A percentile compares a stretch with the other conserved stretches of the same genome.
phyloP scores from a whole-genome alignment of 2,113 vertebrate genomes.

The Sphaerodactylus townsendi region DNA sequence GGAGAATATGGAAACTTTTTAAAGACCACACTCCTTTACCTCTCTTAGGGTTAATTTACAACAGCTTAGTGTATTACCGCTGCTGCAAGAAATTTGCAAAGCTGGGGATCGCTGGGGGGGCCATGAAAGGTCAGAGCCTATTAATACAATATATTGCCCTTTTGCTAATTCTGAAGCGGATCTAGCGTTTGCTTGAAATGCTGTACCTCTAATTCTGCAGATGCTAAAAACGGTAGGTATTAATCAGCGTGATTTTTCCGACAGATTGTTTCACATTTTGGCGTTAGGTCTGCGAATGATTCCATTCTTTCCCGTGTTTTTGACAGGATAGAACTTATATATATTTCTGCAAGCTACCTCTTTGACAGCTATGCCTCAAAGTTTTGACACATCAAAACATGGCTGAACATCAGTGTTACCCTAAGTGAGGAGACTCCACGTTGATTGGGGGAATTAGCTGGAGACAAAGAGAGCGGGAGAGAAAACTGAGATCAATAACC shows the following conservation, averaged over 20 bases:
- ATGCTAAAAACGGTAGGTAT: slow-evolving; percentile 29
- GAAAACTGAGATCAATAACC: no score
- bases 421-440: no score
- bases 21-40: slow-evolving; percentile 28
- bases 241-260: slow-evolving; percentile 32
- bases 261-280: slow-evolving; percentile 32
- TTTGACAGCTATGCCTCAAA: slow-evolving; percentile 38
- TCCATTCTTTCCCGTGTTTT: slow-evolving; percentile 22
- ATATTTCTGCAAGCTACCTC: slow-evolving; percentile 35
- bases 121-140: slow-evolving; percentile 15
- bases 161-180: slow-evolving; percentile 19
- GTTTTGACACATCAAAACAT: slow-evolving; percentile 8
- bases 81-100: slow-evolving; percentile 8
- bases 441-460: no score
- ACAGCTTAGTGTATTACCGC: not conserved
- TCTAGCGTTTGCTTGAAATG: not conserved
- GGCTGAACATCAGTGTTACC: no score
- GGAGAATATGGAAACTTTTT: slow-evolving; percentile 7
- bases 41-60: slow-evolving; percentile 30
- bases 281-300: slow-evolving; percentile 10
- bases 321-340: slow-evolving; percentile 14
- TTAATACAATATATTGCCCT: slow-evolving; percentile 15
- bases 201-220: not conserved
- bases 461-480: no score
- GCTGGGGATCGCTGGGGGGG: not conserved